These are phyloP conservation scores for Craseonycteris thonglongyai DNA, from an alignment of 2,113 vertebrate genomes.

Conservation along the genomic window DNA sequence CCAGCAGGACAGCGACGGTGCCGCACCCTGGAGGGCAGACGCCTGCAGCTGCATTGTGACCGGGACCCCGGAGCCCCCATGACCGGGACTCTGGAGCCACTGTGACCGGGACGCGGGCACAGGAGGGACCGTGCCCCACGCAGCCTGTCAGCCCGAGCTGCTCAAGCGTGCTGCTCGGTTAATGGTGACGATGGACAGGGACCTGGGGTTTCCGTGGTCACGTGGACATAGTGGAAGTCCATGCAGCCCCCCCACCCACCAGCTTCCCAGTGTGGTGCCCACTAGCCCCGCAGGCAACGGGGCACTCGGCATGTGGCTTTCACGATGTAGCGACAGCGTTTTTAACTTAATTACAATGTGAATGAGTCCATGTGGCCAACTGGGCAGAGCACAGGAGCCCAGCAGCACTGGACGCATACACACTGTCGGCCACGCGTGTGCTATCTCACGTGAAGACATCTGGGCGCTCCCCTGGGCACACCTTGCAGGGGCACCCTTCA, in stretches of 20 bases:
- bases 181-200: neutral
- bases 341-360: neutral
- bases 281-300: rapidly evolving
- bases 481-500: too few relatives aligned
- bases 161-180: neutral
- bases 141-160: too few relatives aligned
- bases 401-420: too few relatives aligned
- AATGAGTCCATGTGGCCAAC: rapidly evolving
- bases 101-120: too few relatives aligned
- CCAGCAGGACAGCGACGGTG: conserved; percentile 86
- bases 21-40: conserved; percentile 83
- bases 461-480: too few relatives aligned
- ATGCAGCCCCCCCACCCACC: rapidly evolving
- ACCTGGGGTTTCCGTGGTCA: neutral
- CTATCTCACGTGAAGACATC: too few relatives aligned
- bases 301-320: too few relatives aligned
- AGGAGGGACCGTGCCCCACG: neutral
- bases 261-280: rapidly evolving
- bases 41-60: too few relatives aligned
- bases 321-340: neutral
- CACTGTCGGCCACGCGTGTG: rapidly evolving
- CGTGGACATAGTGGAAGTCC: neutral
- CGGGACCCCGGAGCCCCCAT: too few relatives aligned
- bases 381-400: too few relatives aligned
- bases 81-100: too few relatives aligned